Evolutionary conservation across 2,888 invertebrate genomes (phyloP), one percentile per base, ranked within the genome.

Genomic region (Parapristionchus giblindavisi): DNA sequence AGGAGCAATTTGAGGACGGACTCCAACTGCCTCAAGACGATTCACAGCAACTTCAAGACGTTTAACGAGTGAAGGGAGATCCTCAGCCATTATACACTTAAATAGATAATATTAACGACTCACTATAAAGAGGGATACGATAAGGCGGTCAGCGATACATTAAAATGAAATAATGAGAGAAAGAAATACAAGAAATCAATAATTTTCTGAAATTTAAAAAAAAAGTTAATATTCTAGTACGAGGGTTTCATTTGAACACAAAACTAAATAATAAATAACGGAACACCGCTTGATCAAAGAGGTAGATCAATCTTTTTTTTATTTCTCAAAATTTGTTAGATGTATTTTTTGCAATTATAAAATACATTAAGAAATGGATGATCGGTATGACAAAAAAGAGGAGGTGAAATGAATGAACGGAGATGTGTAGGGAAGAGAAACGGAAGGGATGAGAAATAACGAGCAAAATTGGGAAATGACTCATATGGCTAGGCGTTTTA

Each of bases 1-100:
- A 48, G 73, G 21, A 24, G 73, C 73, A 34, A 73, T 60, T 17
- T 60, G 73, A 17, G 73, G 73, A 6, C 52, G 52, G n/a, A 51
- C 48, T 14, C 60, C 51, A 8, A 51, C 73, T 17, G 60, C 32
- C 24, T 73, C 73, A n/a, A 73, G 48, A 17, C 61, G 43, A 3
- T 34, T 51, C 14, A 38, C 52, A 6, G 38, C 73, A 5, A 61
- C 73, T 29, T 73, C 73, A 11, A 73, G 51, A 40, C 73, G 48
- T 32, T 43, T 32, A 11, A 73, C 73, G 3, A 73, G 61, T 38
- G 48, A 24, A 3, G 61, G 29, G 3, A 73, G 61, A 4, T 60
- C 43, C 17, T 60, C 73, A 24, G 73, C 11, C 73, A 73, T 73
- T 43, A 14, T 43, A 8, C 17, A 43, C 17, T 43, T 17, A 17